A percentile compares a stretch with the other conserved stretches of the same genome.
phyloP scores from a whole-genome alignment of 2,113 vertebrate genomes.

The Electrona antarctica region DNA sequence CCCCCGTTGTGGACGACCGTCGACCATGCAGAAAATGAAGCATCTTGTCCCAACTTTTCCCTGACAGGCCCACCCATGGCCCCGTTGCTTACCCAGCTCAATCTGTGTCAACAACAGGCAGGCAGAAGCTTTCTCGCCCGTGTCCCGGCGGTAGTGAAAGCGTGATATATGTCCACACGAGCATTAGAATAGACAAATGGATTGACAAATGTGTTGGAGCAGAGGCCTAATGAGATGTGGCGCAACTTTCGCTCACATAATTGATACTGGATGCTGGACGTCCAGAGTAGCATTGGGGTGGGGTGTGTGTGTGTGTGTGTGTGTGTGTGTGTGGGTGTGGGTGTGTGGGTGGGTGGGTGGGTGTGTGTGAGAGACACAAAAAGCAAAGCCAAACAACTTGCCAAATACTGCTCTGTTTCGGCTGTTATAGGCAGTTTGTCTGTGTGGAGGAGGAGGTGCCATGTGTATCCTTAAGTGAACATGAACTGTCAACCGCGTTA shows the following conservation, averaged over 20 bases:
- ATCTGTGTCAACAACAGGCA: slow-evolving; percentile 44
- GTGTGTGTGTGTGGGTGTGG: neutral
- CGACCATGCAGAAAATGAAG: slow-evolving; percentile 51
- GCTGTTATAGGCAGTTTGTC: too few relatives aligned
- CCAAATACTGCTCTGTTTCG: too few relatives aligned
- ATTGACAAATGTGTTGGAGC: slow-evolving; percentile 35
- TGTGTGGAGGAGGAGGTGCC: too few relatives aligned
- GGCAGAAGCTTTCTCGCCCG: slow-evolving; percentile 29
- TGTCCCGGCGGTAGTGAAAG: slow-evolving; percentile 25
- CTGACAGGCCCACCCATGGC: slow-evolving; percentile 26
- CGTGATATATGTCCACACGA: neutral
- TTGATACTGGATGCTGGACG: neutral
- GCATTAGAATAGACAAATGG: slow-evolving; percentile 18
- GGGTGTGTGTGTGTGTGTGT: neutral
- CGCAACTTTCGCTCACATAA: slow-evolving; percentile 7
- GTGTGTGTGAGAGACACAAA: too few relatives aligned
- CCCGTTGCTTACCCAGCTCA: slow-evolving; percentile 45
- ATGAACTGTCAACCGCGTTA: too few relatives aligned
- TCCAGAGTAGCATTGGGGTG: neutral
- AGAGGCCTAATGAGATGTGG: slow-evolving; percentile 17
- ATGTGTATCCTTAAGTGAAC: too few relatives aligned
- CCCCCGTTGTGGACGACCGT: slow-evolving; percentile 23
- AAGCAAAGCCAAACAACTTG: too few relatives aligned
- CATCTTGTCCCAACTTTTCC: slow-evolving; percentile 48
- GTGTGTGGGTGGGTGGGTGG: neutral